phyloP scores from a whole-genome alignment of 2,797 vertebrate genomes.

The Lepus oiostolus region DNA sequence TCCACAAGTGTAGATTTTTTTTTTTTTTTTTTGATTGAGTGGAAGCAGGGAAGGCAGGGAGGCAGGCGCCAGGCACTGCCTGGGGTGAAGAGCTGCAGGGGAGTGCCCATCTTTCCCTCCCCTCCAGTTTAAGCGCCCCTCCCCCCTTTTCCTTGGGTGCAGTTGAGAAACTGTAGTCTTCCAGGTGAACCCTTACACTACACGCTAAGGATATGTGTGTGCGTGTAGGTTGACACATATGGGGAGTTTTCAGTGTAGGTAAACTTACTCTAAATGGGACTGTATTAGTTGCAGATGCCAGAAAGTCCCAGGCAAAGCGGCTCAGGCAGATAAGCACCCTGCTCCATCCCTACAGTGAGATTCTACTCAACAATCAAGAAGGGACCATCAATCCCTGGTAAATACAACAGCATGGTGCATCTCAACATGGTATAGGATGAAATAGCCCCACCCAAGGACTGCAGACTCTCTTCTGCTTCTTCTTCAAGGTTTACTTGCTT shows the following conservation, averaged over 20 bases:
- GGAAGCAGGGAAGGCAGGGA: not conserved
- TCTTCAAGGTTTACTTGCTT: no score
- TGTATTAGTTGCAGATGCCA: not conserved
- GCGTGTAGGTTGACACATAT: not conserved
- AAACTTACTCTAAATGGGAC: not conserved
- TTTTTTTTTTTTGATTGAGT: slow-evolving; percentile 2
- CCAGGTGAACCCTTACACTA: not conserved
- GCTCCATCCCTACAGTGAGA: not conserved
- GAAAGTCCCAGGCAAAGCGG: not conserved
- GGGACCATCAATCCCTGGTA: not conserved
- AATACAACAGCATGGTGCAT: not conserved
- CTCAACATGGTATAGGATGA: not conserved
- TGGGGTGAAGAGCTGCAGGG: not conserved
- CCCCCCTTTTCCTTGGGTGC: not conserved
- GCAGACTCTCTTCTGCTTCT: not conserved
- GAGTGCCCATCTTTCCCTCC: not conserved
- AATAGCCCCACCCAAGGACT: not conserved
- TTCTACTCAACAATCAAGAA: not conserved
- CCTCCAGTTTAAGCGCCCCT: not conserved
- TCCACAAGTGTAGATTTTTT: not conserved
- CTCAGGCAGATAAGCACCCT: not conserved
- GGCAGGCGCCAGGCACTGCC: not conserved
- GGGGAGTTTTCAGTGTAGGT: not conserved
- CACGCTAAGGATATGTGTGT: not conserved
- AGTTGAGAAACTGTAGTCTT: not conserved